Evolutionary conservation across 2,888 invertebrate species (phyloP).

Genomic region (Eurytoma californica): DNA sequence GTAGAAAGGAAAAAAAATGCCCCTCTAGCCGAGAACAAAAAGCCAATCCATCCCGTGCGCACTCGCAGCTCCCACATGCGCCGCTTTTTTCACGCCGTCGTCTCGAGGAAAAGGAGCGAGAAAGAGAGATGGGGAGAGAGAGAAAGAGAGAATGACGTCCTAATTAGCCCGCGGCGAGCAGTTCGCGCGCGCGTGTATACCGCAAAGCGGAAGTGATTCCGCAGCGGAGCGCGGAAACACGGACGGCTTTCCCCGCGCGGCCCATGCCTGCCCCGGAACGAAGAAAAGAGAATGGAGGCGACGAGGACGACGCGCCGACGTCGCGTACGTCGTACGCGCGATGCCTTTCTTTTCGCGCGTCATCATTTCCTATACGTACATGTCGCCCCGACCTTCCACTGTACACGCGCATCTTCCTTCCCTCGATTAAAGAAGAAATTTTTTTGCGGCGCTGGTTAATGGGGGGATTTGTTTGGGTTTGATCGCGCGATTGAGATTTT

Average conservation of each 20-base stretch:
- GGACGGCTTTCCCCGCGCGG: constrained; percentile 32
- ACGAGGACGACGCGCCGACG: not conserved
- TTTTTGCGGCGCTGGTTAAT: too few species aligned
- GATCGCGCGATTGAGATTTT: too few species aligned
- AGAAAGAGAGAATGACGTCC: constrained; percentile 25
- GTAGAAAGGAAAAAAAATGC: too few species aligned
- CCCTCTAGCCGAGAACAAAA: too few species aligned
- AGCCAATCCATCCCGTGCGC: too few species aligned
- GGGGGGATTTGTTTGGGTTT: too few species aligned
- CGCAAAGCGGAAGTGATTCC: constrained; percentile 54
- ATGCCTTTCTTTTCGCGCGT: too few species aligned
- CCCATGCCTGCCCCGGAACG: not conserved
- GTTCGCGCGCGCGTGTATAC: constrained; percentile 16
- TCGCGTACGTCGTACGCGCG: not conserved
- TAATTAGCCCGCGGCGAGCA: constrained; percentile 40
- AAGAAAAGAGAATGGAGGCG: not conserved
- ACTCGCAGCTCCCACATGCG: not conserved
- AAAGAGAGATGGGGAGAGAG: not conserved
- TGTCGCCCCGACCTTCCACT: too few species aligned
- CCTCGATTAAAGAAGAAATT: too few species aligned
- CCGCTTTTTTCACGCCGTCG: not conserved
- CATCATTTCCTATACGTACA: too few species aligned
- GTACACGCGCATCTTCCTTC: too few species aligned
- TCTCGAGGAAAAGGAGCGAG: not conserved
- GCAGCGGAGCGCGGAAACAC: constrained; percentile 47